Evolutionary conservation across 2,888 invertebrate species (phyloP), one percentile per base, ranked within the genome.

Genomic region (Xestia rhomboidea): DNA sequence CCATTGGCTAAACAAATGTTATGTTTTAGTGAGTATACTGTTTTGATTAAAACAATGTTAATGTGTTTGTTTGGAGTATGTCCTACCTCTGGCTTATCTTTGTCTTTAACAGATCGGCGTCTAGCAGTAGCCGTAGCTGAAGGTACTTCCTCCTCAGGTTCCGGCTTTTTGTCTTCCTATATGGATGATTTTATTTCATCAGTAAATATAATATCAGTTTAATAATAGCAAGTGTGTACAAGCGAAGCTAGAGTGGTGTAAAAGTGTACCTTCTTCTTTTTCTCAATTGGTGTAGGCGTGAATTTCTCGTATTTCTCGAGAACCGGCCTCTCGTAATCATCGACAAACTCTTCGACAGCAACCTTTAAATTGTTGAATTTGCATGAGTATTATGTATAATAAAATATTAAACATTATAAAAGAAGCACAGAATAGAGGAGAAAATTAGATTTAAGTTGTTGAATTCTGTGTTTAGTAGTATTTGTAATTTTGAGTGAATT

Each of bases 321-420:
- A 75, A 97, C 97, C 0, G 98, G 97, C 87, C 98, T 97, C 90
- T 98, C 98, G 93, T 98, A 98, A 95, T 98, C 98, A 75, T 98
- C 98, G 90, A 96, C 89, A 91, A 96, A 96, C 87, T 96, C 96
- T 89, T 95, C 95, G 87, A 94, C 95, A 81, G 89, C 93, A 84
- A 95, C 96, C 96, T 96, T 95, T 88, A 91, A 93, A 91, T 82
- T 68, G 88, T 89, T 88, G 73, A 90, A 84, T 46, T 86, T 82
- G 87, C 87, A 77, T 91, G 62, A 90, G 83, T 88, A 27, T 64
- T 27, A 73, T 80, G 68, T 72, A 54, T 1, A 71, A 18, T 11
- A 72, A 66, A 73, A 64, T 41, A 69, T 81, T 68, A 77, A 41
- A 34, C 5, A 75, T 73, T 63, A 78, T 77, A 18, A 27, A 38